Evolutionary conservation across 1,140 invertebrate genomes (phyloP), one percentile per base, ranked within the genome.

Genomic region (Drosophila guanche): DNA sequence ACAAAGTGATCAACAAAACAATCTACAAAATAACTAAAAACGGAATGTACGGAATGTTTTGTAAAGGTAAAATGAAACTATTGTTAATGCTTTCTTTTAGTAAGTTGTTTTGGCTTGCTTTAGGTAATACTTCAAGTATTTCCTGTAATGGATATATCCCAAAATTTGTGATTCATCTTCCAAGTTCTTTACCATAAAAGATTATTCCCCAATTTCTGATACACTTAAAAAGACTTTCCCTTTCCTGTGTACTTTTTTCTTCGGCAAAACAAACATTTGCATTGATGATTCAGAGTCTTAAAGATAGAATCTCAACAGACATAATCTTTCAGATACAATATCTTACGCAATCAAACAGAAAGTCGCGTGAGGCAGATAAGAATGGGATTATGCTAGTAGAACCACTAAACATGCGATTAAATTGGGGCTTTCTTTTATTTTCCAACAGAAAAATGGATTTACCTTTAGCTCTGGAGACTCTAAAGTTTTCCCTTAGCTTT

Each of bases 271-370:
- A 53, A 52, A 65, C 12, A 57, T 74, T 74, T 74, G 53, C 56
- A 65, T 65, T 74, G 69, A 41, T 74, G 70, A 74, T 52, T 74
- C 70, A 74, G 65, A 46, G 20, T 20, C 33, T 37, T 37, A 37
- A 1, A 4, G 10, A 37, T 37, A 10, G 29, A 8, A 33, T 33
- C 29, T 8, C 29, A 33, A 8, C 25, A 10, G 29, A 8, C 7
- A 37, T 10, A 12, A 12, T 37, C 33, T n/a, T 23, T 1, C 14
- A 20, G 20, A 41, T 5, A 73, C 23, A 63, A 63, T 42, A 37
- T 61, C 68, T 54, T 16, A 27, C 2, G 10, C 33, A 42, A 53
- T 57, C 37, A 56, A 63, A 74, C 47, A 47, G 55, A 33, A 23
- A 33, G 20, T 65, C 58, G 56, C 52, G 58, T 73, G 52, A 37